Conservation (phyloP, 2,113 vertebrate species). For the Sakesphorus luctuosus region DNA sequence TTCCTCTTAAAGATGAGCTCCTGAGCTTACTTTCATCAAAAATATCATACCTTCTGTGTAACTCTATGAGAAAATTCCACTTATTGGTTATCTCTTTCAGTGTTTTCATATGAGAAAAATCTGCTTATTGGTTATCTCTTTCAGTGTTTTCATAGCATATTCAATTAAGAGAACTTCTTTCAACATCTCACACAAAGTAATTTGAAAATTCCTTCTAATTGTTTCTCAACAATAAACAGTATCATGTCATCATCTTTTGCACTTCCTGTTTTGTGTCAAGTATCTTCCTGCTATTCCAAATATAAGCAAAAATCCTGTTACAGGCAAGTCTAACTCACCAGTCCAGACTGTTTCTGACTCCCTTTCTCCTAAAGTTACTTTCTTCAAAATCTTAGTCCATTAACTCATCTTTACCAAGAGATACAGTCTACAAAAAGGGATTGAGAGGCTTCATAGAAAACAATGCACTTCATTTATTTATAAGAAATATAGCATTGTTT, state of each 20-base stretch:
- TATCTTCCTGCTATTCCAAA: not conserved
- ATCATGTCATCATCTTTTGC: not conserved
- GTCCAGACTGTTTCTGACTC: not conserved
- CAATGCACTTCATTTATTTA: accelerated
- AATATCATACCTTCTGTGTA: not conserved
- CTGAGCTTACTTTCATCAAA: not conserved
- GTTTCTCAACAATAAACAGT: not conserved
- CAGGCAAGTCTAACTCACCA: not conserved
- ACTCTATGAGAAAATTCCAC: not conserved
- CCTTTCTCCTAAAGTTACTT: not conserved
- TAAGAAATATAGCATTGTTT: not conserved
- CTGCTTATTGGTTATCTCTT: not conserved
- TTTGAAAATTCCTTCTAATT: not conserved
- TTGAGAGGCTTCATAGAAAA: not conserved
- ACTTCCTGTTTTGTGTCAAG: not conserved
- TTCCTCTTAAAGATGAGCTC: not conserved
- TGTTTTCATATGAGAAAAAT: not conserved
- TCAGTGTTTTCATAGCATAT: not conserved
- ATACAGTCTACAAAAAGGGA: not conserved
- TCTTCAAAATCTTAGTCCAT: not conserved
- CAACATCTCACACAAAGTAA: not conserved
- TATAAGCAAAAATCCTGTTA: accelerated
- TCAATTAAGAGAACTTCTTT: not conserved
- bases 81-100: not conserved
- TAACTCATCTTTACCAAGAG: not conserved